A percentile compares a stretch with the other conserved stretches of the same genome.
Evolutionary conservation across 37 sponge, comb jelly and placozoan species (phyloP).

Genomic region (Chondrosia reniformis): DNA sequence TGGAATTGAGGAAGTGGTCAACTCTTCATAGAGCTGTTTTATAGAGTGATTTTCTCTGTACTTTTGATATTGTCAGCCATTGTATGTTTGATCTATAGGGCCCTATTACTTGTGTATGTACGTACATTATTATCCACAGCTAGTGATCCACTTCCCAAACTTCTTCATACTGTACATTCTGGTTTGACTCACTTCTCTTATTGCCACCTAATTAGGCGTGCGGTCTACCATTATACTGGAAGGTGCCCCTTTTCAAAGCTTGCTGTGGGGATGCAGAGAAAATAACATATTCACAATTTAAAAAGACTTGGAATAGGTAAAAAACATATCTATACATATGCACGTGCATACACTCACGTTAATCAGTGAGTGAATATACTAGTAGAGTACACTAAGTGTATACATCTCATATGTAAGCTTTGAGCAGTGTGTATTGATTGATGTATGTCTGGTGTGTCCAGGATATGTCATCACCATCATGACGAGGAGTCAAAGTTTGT

Average conservation of each 20-base stretch:
- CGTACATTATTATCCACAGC: too few species aligned
- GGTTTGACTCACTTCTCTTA: too few species aligned
- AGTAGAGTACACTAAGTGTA: background rate
- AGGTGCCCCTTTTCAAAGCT: conserved; percentile 75
- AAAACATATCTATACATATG: background rate
- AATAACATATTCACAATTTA: conserved; percentile 52
- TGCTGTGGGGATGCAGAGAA: conserved; percentile 43
- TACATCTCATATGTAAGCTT: background rate
- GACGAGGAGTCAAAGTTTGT: conserved; percentile 90
- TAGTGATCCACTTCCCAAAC: too few species aligned
- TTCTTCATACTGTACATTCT: too few species aligned
- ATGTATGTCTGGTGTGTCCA: background rate
- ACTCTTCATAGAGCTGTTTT: background rate
- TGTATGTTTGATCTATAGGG: too few species aligned
- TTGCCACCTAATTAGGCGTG: conserved; percentile 63
- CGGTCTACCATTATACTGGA: conserved; percentile 92
- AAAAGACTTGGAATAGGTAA: conserved; percentile 80
- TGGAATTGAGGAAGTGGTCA: too few species aligned
- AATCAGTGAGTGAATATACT: background rate
- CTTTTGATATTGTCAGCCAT: too few species aligned
- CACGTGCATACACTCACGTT: background rate
- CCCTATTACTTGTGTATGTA: too few species aligned
- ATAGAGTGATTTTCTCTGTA: background rate
- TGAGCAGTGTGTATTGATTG: background rate
- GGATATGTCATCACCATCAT: conserved; percentile 64